A percentile compares a stretch with the other conserved stretches of the same genome.
Conservation (phyloP, 2,888 invertebrate genomes). For the Bellardia pandia region DNA sequence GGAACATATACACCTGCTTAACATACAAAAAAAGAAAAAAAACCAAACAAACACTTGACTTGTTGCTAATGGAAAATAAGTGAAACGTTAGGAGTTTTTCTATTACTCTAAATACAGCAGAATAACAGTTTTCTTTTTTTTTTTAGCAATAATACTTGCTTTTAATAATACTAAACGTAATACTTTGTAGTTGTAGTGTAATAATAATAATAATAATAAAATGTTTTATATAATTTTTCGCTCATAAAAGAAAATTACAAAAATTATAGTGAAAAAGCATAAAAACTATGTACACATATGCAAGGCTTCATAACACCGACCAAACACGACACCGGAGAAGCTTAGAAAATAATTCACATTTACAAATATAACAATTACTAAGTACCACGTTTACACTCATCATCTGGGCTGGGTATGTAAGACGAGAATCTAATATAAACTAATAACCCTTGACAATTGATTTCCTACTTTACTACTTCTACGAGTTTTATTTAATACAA, state of each 20-base stretch:
- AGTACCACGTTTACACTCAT: no score
- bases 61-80: constrained; percentile 32
- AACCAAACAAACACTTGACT: constrained; percentile 8
- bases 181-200: neutral
- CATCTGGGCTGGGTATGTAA: no score
- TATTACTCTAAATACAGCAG: neutral
- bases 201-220: neutral
- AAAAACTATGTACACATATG: no score
- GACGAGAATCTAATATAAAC: no score
- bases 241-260: neutral
- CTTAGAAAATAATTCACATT: no score
- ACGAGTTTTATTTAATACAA: no score
- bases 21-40: neutral
- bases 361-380: no score
- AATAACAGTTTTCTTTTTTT: neutral
- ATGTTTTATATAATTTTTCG: neutral
- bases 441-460: constrained; percentile 8
- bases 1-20: constrained; percentile 20
- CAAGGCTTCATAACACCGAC: no score
- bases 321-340: no score
- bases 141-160: neutral
- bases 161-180: constrained; percentile 4
- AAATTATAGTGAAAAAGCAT: neutral
- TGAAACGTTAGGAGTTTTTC: neutral
- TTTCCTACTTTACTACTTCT: neutral